Base-by-base conservation (phyloP, 1,140 invertebrate species). In the Drusus annulatus region DNA sequence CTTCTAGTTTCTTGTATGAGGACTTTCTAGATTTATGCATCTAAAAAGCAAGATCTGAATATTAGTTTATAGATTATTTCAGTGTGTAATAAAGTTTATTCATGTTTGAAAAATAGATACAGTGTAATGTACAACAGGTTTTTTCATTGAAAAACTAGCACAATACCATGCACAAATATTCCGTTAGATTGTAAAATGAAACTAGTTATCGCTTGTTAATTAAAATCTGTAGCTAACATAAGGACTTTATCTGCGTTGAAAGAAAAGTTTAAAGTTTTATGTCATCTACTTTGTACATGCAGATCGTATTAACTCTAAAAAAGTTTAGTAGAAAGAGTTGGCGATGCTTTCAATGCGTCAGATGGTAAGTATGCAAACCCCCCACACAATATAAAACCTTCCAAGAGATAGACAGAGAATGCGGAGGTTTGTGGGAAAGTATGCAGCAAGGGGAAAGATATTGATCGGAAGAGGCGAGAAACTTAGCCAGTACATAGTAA, bases 401-500 rank as follows among this genome's bases (percentile, higher is more conserved):
- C 6, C 17, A 17, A 19, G 4, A 45, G 10, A 45, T 13, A 45
- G 36, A 45, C 36, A 45, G 36, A 45, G 36, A 13, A 7, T 45
- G 36, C 36, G 36, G 36, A 8, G 36, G 45, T 13, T 25, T 50
- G 65, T 50, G 45, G 25, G 2, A 51, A 17, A 73, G 69, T 73
- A 73, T 54, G 69, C 45, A 73, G 36, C 69, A 65, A 65, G 62
- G 23, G 62, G n/a, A n/a, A 65, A 25, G 62, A 65, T 65, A 65
- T 23, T 60, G 56, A 17, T 25, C 36, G 68, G 36, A 71, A 71
- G 68, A 71, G 36, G 17, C 31, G 17, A 51, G 25, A 58, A 36
- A 78, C 63, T 79, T 63, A 62, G 69, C 69, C 28, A 28, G 60
- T 80, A 75, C 74, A n/a, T 79, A 63, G 51, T 77, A 76, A 58